These are phyloP conservation scores for Cheilosia impressa DNA, from an alignment of 2,888 invertebrate genomes.

Conservation along the genomic window DNA sequence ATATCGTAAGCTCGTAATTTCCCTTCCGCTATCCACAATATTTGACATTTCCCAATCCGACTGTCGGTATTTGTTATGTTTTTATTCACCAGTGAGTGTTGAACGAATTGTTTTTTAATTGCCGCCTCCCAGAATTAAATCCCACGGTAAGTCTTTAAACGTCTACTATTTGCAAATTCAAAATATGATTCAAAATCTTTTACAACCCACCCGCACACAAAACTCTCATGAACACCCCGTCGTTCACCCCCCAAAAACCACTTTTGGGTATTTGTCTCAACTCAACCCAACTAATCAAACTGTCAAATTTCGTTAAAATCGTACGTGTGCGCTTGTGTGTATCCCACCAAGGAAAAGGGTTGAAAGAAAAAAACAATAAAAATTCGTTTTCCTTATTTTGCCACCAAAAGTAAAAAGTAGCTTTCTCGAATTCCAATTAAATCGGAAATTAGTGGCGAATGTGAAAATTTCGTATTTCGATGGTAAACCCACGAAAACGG, in stretches of 20 bases:
- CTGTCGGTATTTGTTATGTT: constrained; percentile 71
- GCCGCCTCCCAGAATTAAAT: constrained; percentile 10
- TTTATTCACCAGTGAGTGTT: constrained; percentile 64
- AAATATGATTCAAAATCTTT: neutral
- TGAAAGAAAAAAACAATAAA: constrained; percentile 60
- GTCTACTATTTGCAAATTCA: constrained; percentile 2
- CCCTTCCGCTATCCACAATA: constrained; percentile 19
- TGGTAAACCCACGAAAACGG: constrained; percentile 59
- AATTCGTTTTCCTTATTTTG: constrained; percentile 65
- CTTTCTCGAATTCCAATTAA: constrained; percentile 25
- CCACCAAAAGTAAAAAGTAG: constrained; percentile 60
- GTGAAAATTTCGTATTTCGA: constrained; percentile 46
- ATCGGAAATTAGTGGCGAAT: constrained; percentile 6
- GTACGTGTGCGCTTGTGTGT: constrained; percentile 77
- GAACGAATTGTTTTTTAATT: constrained; percentile 49
- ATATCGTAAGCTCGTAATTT: constrained; percentile 59
- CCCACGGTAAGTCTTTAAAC: constrained; percentile 38
- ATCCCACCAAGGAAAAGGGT: constrained; percentile 66
- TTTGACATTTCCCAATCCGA: constrained; percentile 49
- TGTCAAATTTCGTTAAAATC: constrained; percentile 72
- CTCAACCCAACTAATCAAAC: constrained; percentile 67
- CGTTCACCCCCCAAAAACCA: constrained; percentile 37
- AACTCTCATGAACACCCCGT: constrained; percentile 17
- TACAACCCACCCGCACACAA: neutral
- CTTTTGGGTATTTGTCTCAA: constrained; percentile 55